A percentile compares a stretch with the other conserved stretches of the same genome.
Evolutionary conservation across 2,113 vertebrate genomes (phyloP).

Genomic region (Misgurnus anguillicaudatus): DNA sequence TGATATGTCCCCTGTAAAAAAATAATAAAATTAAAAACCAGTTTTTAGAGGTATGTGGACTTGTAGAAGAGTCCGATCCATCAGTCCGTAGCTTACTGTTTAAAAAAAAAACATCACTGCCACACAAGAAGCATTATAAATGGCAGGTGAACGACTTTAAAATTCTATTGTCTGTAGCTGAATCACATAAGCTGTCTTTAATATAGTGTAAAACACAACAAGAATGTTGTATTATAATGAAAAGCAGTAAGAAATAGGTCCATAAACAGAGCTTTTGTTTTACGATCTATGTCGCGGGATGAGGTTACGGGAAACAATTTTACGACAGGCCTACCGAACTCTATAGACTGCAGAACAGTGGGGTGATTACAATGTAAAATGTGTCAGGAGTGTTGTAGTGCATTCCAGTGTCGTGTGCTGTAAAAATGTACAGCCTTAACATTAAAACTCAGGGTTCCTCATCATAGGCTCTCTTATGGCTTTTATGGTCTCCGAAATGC

Average conservation of each 20-base stretch:
- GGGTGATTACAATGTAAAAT: conserved; percentile 24
- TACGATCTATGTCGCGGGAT: neutral
- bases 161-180: no score
- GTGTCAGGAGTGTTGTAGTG: neutral
- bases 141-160: no score
- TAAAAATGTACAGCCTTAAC: conserved; percentile 34
- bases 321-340: conserved; percentile 1
- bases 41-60: no score
- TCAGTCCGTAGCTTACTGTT: no score
- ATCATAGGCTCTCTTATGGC: conserved; percentile 22
- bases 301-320: conserved; percentile 31
- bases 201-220: neutral
- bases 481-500: conserved; percentile 35
- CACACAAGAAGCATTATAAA: no score
- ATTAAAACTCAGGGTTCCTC: conserved; percentile 17
- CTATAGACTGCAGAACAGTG: conserved; percentile 15
- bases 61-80: no score
- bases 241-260: conserved; percentile 24
- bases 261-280: conserved; percentile 12
- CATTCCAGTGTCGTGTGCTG: conserved; percentile 34
- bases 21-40: no score
- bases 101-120: no score
- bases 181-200: no score
- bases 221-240: conserved; percentile 13
- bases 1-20: no score